Evolutionary conservation across 2,797 vertebrate genomes (phyloP), one percentile per base, ranked within the genome.

Genomic region (Crocodylus rhombifer): DNA sequence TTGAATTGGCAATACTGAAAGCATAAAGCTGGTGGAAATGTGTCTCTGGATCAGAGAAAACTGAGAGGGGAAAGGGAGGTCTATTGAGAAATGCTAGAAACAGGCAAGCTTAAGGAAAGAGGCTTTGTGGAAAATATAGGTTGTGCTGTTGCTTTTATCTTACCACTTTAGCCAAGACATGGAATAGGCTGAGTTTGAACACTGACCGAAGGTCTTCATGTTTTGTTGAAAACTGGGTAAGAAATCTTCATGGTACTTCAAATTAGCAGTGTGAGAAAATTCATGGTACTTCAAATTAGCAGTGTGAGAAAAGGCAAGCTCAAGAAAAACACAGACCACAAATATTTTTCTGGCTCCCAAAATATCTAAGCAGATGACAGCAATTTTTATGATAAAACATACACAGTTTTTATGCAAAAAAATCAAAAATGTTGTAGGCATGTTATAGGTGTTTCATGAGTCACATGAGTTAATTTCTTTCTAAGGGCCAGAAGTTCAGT

Each of bases 381-480:
- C 42, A 51, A 14, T 55, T 94, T 84, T 88, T 77, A 28, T 51
- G 92, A 94, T 93, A 89, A 55, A 82, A 21, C 74, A 77, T 33
- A 69, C 30, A 33, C 92, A 88, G 84, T 60, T 94, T 51, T 89
- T 80, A 84, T 61, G 74, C 5, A 74, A 95, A 51, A 95, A 76
- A 36, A 91, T 74, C 89, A 79, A 56, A 89, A 95, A 88, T 11
- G 33, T 30, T 78, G 64, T 15, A 1, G 7, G 84, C 67, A 2
- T 84, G 92, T 51, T 91, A 80, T 62, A 3, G 60, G 81, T 64
- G 64, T 26, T 86, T 88, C 65, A 30, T 1, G 7, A 74, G 42
- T 26, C 25, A 80, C 77, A 20, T 82, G 83, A 92, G 21, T 62
- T 2, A 62, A 86, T 84, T 94, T 93, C 36, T 17, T 75, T 79